Percentiles rank a stretch among this genome's conserved stretches.
phyloP scores from a whole-genome alignment of 2,797 vertebrate species.

The Rhabdophis nuchalis region DNA sequence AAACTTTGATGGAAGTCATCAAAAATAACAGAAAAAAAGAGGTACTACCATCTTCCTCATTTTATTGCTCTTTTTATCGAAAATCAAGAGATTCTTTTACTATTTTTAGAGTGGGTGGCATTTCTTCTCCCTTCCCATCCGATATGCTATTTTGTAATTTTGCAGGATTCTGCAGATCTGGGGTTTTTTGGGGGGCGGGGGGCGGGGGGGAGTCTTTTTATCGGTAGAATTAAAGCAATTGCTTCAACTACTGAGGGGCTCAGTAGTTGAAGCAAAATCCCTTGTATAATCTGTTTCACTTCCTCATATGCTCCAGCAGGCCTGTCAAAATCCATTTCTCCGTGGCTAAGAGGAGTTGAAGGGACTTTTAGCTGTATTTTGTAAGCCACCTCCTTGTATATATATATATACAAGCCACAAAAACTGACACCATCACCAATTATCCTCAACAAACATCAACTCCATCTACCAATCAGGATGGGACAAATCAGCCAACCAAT shows the following conservation, averaged over 20 bases:
- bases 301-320: neutral
- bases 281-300: neutral
- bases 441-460: too few relatives aligned
- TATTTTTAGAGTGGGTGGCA: neutral
- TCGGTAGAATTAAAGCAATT: neutral
- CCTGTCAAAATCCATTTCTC: neutral
- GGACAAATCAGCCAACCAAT: too few relatives aligned
- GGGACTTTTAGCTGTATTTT: neutral
- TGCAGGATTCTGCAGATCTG: neutral
- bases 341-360: neutral
- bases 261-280: too few relatives aligned
- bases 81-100: neutral
- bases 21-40: neutral
- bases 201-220: too few relatives aligned
- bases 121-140: neutral
- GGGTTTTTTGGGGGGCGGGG: too few relatives aligned
- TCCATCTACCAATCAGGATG: too few relatives aligned
- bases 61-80: neutral
- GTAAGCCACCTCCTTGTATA: too few relatives aligned
- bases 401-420: too few relatives aligned
- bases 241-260: neutral
- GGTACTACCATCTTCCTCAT: neutral
- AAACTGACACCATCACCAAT: too few relatives aligned
- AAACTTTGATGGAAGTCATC: neutral
- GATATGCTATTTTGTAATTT: neutral